Percentiles rank a stretch among this genome's conserved stretches.
phyloP scores from a whole-genome alignment of 2,888 invertebrate species.

The Marasmarcha lunaedactyla region DNA sequence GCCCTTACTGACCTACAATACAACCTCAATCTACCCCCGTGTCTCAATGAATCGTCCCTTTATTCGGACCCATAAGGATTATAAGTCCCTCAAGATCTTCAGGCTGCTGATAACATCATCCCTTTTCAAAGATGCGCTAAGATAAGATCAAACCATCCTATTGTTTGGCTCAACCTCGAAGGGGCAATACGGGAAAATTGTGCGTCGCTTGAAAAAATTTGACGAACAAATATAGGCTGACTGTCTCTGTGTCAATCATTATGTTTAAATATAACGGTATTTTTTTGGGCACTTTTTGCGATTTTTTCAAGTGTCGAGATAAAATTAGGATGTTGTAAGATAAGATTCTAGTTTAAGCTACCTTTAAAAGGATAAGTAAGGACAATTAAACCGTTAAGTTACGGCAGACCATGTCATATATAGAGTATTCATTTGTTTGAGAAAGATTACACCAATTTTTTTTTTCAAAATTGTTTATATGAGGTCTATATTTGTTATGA shows the following conservation, averaged over 20 bases:
- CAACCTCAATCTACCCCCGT: conserved; percentile 32
- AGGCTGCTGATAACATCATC: conserved; percentile 42
- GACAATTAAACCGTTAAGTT: too few relatives aligned
- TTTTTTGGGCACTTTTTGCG: too few relatives aligned
- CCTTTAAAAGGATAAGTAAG: too few relatives aligned
- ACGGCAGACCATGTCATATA: too few relatives aligned
- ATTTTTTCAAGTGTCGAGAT: too few relatives aligned
- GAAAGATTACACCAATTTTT: too few relatives aligned
- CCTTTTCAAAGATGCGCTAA: conserved; percentile 30
- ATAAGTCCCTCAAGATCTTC: conserved; percentile 23
- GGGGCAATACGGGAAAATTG: conserved; percentile 30
- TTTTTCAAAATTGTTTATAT: too few relatives aligned
- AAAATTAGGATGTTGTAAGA: too few relatives aligned
- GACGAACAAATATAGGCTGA: conserved; percentile 1
- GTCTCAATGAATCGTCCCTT: conserved; percentile 30
- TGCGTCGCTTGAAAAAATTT: conserved; percentile 18
- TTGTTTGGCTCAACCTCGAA: conserved; percentile 32
- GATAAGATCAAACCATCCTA: conserved; percentile 37
- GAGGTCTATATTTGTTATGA: too few relatives aligned
- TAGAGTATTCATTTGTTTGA: too few relatives aligned
- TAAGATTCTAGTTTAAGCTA: too few relatives aligned
- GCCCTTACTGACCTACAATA: not conserved
- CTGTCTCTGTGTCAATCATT: conserved; percentile 21
- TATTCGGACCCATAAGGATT: conserved; percentile 41
- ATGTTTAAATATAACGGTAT: conserved; percentile 33